Conservation (phyloP, 2,113 vertebrate genomes). For the Vanacampus margaritifer region DNA sequence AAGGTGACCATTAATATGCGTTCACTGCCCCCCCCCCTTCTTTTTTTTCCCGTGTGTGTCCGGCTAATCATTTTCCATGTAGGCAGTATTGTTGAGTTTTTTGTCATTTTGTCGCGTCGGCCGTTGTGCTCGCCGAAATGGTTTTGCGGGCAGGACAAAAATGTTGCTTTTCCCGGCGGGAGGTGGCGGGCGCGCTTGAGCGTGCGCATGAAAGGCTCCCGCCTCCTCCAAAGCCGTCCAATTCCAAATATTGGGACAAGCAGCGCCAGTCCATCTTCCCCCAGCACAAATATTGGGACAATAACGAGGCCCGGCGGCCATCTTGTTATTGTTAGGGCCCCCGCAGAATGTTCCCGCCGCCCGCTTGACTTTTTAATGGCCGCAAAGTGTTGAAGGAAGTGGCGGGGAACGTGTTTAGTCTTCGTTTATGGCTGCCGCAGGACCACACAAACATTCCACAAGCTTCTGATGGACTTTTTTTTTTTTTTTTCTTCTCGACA, state of each 20-base stretch:
- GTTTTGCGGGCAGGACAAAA: background rate
- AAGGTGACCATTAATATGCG: too few species aligned
- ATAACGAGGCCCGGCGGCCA: background rate
- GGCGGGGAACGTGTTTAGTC: background rate
- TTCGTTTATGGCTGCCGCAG: background rate
- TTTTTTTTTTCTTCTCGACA: background rate
- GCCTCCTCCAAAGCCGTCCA: background rate
- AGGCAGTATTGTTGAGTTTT: background rate
- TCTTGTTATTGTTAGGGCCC: conserved; percentile 18
- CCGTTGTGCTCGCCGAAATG: background rate
- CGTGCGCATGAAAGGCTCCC: background rate
- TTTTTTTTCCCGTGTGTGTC: background rate
- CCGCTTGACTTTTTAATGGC: conserved; percentile 8
- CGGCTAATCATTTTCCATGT: background rate
- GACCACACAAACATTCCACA: conserved; percentile 2
- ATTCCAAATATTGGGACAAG: conserved; percentile 57
- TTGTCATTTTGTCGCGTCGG: background rate
- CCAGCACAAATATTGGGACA: conserved; percentile 46
- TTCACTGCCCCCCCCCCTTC: background rate
- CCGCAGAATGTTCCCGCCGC: background rate
- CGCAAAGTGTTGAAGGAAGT: background rate
- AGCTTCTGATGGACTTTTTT: background rate
- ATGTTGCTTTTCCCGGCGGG: background rate
- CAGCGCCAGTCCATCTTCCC: conserved; percentile 38
- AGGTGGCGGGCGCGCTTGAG: background rate